phyloP scores from a whole-genome alignment of 2,113 vertebrate species.

The Gnathonemus longibarbis region DNA sequence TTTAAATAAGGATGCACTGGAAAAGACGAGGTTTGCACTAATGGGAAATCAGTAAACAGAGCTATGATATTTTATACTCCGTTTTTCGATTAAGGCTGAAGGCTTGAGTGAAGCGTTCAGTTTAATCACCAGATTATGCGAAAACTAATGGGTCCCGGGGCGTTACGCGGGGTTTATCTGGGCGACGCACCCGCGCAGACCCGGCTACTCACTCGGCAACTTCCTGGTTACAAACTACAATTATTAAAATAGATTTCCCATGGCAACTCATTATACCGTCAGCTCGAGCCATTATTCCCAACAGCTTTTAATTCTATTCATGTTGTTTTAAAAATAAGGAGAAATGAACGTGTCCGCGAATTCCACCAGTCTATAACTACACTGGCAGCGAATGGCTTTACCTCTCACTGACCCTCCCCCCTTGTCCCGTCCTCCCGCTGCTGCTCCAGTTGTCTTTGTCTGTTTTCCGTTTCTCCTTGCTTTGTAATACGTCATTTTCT shows the following conservation, averaged over 20 bases:
- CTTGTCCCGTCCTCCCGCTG: conserved; percentile 2
- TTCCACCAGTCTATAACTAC: conserved; percentile 45
- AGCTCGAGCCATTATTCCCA: conserved; percentile 55
- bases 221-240: conserved; percentile 63
- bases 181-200: conserved; percentile 38
- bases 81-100: conserved; percentile 46
- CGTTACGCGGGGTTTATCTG: conserved; percentile 52
- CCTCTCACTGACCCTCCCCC: conserved; percentile 26
- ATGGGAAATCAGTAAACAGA: conserved; percentile 12
- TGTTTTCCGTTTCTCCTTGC: conserved; percentile 35
- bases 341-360: conserved; percentile 53
- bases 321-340: conserved; percentile 61
- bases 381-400: conserved; percentile 52
- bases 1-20: not conserved
- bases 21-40: not conserved
- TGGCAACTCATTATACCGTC: conserved; percentile 66
- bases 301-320: conserved; percentile 63
- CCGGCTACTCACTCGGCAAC: conserved; percentile 50
- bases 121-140: conserved; percentile 53
- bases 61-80: conserved; percentile 22
- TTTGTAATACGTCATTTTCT: conserved; percentile 22
- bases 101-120: conserved; percentile 50
- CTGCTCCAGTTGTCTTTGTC: conserved; percentile 26
- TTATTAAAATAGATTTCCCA: conserved; percentile 61
- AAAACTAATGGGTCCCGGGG: conserved; percentile 42